These are phyloP conservation scores for Machimus atricapillus DNA, from an alignment of 2,888 invertebrate genomes.

Conservation along the genomic window DNA sequence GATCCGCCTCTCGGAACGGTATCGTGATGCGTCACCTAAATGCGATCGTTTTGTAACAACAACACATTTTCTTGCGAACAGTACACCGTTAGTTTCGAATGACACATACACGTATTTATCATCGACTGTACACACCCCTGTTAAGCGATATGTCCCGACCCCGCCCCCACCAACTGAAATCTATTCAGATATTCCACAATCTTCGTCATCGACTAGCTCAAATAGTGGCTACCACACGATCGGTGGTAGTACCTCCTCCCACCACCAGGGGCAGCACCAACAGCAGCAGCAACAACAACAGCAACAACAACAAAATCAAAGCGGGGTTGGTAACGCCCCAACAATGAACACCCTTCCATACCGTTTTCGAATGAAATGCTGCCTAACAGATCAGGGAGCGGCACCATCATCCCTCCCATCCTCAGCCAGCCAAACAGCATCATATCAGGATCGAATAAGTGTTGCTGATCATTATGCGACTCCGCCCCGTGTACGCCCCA, in stretches of 20 bases:
- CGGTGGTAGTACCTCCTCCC: slow-evolving; percentile 33
- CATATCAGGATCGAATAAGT: slow-evolving; percentile 48
- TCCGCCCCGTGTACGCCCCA: slow-evolving; percentile 52
- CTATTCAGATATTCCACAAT: slow-evolving; percentile 50
- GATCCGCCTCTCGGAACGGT: slow-evolving; percentile 57
- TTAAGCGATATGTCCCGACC: slow-evolving; percentile 62
- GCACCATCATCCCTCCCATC: slow-evolving; percentile 20
- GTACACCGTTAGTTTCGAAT: slow-evolving; percentile 55
- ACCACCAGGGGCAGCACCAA: slow-evolving; percentile 47
- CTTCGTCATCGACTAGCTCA: slow-evolving; percentile 48
- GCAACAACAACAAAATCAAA: slow-evolving; percentile 28
- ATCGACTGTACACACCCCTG: slow-evolving; percentile 61
- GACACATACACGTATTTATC: slow-evolving; percentile 59
- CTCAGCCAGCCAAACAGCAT: neutral
- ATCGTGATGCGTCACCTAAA: slow-evolving; percentile 55
- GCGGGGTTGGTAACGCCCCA: neutral
- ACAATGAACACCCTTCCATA: slow-evolving; percentile 56
- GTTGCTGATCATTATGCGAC: slow-evolving; percentile 53
- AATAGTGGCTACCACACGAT: slow-evolving; percentile 46
- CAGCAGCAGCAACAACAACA: neutral
- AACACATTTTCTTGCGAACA: slow-evolving; percentile 54
- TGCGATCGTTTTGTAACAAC: slow-evolving; percentile 52
- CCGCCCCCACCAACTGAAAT: slow-evolving; percentile 58
- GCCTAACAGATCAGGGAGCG: slow-evolving; percentile 49
- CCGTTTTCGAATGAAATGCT: slow-evolving; percentile 59